A percentile compares a stretch with the other conserved stretches of the same genome.
phyloP scores from a whole-genome alignment of 1,140 invertebrate genomes.

The Latrodectus geometricus region DNA sequence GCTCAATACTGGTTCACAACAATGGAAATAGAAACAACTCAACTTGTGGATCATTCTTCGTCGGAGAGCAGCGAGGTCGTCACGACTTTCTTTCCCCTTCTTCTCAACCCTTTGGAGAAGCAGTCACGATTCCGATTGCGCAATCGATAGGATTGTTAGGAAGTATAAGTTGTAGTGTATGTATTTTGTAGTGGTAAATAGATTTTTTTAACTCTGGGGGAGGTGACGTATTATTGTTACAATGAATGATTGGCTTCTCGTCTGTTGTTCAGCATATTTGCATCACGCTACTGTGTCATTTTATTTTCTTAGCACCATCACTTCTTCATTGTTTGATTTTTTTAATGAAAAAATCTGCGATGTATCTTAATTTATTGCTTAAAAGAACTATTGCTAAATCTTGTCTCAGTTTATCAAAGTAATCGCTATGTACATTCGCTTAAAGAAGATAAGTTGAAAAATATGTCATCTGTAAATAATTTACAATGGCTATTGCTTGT shows the following conservation, averaged over 20 bases:
- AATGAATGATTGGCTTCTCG: not conserved
- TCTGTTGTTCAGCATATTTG: no score
- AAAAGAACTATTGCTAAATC: no score
- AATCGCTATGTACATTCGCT: no score
- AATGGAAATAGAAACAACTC: slow-evolving; percentile 8
- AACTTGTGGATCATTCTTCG: not conserved
- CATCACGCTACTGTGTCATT: no score
- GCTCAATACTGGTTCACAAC: not conserved
- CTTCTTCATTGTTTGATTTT: no score
- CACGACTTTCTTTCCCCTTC: slow-evolving; percentile 32
- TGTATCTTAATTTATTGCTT: no score
- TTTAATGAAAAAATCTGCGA: no score
- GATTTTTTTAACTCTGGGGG: slow-evolving; percentile 16
- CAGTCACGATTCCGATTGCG: slow-evolving; percentile 6
- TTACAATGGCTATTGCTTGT: no score
- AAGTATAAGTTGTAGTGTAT: not conserved
- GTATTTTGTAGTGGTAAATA: slow-evolving; percentile 6
- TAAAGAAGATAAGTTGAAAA: no score
- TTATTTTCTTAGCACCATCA: no score
- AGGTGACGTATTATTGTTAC: not conserved
- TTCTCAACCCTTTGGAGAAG: not conserved
- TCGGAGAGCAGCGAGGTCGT: slow-evolving; percentile 18
- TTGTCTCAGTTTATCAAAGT: no score
- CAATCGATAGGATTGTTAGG: slow-evolving; percentile 28
- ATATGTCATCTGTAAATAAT: no score